These are phyloP conservation scores for Smittia sp. DNA, from an alignment of 2,888 invertebrate species.

Conservation along the genomic window DNA sequence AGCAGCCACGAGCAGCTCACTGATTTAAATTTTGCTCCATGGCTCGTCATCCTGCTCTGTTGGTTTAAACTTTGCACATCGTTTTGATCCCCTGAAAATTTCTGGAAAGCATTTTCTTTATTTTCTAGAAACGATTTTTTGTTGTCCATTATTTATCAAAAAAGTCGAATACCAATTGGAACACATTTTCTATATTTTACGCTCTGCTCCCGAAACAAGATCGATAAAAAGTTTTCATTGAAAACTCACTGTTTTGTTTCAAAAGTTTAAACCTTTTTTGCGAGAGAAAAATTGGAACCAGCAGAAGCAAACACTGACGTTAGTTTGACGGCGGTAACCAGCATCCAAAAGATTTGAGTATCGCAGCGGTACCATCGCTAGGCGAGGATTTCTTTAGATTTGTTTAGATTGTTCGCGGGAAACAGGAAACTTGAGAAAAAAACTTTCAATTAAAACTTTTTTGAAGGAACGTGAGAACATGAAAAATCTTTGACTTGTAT, in stretches of 20 bases:
- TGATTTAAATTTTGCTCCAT: neutral
- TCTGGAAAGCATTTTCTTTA: too few relatives aligned
- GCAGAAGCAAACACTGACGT: neutral
- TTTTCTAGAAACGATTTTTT: conserved; percentile 1
- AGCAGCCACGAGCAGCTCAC: neutral
- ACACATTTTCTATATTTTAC: conserved; percentile 17
- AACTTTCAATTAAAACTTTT: conserved; percentile 20
- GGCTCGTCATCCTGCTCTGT: neutral
- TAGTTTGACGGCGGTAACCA: conserved; percentile 7
- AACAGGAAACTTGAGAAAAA: neutral
- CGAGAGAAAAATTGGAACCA: conserved; percentile 1
- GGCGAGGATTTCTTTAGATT: too few relatives aligned
- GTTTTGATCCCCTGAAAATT: neutral
- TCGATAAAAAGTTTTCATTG: conserved; percentile 16
- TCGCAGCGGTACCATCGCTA: too few relatives aligned
- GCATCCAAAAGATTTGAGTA: conserved; percentile 8
- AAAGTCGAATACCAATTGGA: conserved; percentile 13
- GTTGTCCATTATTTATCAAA: conserved; percentile 3
- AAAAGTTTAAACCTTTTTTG: conserved; percentile 1
- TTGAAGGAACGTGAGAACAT: neutral
- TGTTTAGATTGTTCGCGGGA: neutral
- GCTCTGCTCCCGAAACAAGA: neutral
- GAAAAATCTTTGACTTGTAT: neutral
- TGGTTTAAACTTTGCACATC: neutral
- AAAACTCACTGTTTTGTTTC: neutral